Conservation (phyloP, 2,113 vertebrate species). For the Pipa parva region DNA sequence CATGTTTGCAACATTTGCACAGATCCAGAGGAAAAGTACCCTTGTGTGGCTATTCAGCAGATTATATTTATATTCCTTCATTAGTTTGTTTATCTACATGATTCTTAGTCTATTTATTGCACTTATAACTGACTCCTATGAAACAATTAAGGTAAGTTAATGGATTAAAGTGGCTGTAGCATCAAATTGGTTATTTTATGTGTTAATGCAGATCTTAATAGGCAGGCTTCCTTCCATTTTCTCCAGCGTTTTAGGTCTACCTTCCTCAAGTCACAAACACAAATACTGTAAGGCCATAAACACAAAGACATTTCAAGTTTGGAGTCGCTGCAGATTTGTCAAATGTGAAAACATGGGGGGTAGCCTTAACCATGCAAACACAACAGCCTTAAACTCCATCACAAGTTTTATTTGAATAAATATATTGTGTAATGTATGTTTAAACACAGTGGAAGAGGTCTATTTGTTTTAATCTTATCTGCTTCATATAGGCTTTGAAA, state of each 20-base stretch:
- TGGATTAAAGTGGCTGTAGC: neutral
- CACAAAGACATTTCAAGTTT: too few relatives aligned
- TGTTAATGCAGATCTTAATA: neutral
- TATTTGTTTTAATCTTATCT: too few relatives aligned
- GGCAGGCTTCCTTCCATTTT: neutral
- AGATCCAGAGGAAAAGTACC: constrained; percentile 83
- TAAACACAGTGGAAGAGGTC: too few relatives aligned
- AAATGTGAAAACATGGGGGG: too few relatives aligned
- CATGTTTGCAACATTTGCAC: constrained; percentile 95
- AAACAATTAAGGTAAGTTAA: constrained; percentile 88
- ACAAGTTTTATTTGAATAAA: too few relatives aligned
- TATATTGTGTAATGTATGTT: too few relatives aligned
- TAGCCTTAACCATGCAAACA: too few relatives aligned
- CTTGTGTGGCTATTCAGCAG: constrained; percentile 94
- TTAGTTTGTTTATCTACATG: constrained; percentile 97
- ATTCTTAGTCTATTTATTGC: constrained; percentile 97
- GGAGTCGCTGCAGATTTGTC: too few relatives aligned
- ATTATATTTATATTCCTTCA: constrained; percentile 91
- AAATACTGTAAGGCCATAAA: neutral
- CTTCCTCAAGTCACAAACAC: neutral
- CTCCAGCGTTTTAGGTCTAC: neutral
- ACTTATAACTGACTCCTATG: constrained; percentile 92
- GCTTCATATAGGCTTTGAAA: too few relatives aligned
- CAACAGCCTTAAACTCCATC: too few relatives aligned
- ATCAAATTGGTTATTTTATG: too few relatives aligned